Evolutionary conservation across 2,797 vertebrate species (phyloP), one percentile per base, ranked within the genome.

Genomic region (Neomorphus geoffroyi): DNA sequence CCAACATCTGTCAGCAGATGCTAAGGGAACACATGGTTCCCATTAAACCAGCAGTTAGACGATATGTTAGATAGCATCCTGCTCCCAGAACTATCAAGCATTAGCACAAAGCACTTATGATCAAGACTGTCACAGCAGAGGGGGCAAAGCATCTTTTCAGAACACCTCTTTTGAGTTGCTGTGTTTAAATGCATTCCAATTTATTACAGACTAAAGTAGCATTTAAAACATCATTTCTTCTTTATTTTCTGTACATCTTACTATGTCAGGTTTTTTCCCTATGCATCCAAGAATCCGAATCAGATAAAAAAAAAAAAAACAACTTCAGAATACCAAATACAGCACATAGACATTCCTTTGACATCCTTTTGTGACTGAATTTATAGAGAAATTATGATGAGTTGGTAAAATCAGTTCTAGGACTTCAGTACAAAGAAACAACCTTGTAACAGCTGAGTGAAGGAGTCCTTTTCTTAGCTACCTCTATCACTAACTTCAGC

Each of bases 1-100:
- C 93, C 91, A 92, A 69, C 86, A 94, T 64, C 88, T 91, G 80
- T 86, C 90, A 89, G 86, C 89, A 82, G 79, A 60, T 89, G 71
- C 56, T 53, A 3, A 35, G 60, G 78, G 72, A 91, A 85, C 86
- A 89, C 78, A 62, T 19, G 79, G 48, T 94, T 48, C 72, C 79
- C 82, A 41, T 56, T 53, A 62, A 48, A 27, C 3, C 64, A 62
- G 64, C 74, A 80, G 74, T 45, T 16, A 66, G 67, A 70, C 48
- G 39, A 45, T 21, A 8, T 45, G 9, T 33, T 6, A 77, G 79
- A 33, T 7, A 58, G 46, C 62, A 82, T n/a, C 70, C 62, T 74
- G n/a, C 81, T 85, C 86, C 56, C 78, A 82, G 6, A 60, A 23
- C 30, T 15, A 45, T 32, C 61, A 33, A 43, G 54, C 57, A 39